A percentile compares a stretch with the other conserved stretches of the same genome.
These are phyloP conservation scores for Parus major DNA, from an alignment of 2,113 vertebrate genomes.

Conservation along the genomic window DNA sequence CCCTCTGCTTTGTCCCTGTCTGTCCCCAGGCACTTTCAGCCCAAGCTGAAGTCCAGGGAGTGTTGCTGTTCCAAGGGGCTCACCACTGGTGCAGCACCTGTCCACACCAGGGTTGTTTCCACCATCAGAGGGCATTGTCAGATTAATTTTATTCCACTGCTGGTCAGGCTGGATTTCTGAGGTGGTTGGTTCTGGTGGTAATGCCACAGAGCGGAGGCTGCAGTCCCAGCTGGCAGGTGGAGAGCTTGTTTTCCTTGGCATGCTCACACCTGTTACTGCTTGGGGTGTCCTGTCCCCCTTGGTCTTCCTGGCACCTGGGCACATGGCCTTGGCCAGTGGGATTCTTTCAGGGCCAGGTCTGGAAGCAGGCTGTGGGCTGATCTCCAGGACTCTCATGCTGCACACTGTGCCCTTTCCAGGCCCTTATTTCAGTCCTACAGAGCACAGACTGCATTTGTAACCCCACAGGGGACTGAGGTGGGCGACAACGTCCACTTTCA, in stretches of 20 bases:
- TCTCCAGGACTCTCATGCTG: not conserved
- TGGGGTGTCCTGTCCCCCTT: not conserved
- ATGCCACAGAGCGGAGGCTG: not conserved
- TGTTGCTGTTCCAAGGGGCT: not conserved
- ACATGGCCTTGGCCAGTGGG: not conserved
- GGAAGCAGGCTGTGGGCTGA: not conserved
- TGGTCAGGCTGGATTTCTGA: not conserved
- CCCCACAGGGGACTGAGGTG: not conserved
- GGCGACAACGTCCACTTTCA: not conserved
- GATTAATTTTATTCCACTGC: not conserved
- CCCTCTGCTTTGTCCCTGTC: not conserved
- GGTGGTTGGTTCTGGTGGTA: not conserved
- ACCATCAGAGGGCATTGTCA: slow-evolving; percentile 49
- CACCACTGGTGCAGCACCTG: fast-evolving
- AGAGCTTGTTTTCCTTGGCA: not conserved
- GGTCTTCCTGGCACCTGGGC: not conserved
- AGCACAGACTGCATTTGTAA: not conserved
- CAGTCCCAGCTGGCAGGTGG: not conserved
- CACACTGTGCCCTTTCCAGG: not conserved
- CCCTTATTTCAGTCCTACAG: not conserved
- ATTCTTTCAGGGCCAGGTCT: not conserved
- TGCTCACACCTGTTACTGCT: not conserved
- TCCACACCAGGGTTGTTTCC: not conserved
- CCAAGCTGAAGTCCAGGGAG: not conserved
- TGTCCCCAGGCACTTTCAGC: not conserved